Conservation (phyloP, 2,113 vertebrate species). For the Crotalus horridus region DNA sequence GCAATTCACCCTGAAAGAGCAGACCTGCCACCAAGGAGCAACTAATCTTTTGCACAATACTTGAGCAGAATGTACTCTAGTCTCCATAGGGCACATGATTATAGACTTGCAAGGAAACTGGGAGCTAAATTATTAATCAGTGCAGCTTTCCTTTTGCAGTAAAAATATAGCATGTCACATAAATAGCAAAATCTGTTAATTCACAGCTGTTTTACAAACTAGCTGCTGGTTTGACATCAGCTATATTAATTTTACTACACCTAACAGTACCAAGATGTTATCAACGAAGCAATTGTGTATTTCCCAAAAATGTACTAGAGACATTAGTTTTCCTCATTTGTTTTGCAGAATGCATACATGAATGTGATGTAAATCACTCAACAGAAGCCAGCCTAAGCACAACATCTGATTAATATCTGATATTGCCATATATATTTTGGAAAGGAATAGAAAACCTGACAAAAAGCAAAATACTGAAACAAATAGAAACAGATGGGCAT, state of each 20-base stretch:
- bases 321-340: slow-evolving; percentile 26
- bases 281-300: slow-evolving; percentile 25
- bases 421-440: not conserved
- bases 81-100: slow-evolving; percentile 54
- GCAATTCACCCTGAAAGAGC: slow-evolving; percentile 61
- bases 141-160: slow-evolving; percentile 47
- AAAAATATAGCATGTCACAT: slow-evolving; percentile 46
- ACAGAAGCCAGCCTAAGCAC: slow-evolving; percentile 27
- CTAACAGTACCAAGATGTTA: slow-evolving; percentile 36
- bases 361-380: not conserved
- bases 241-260: slow-evolving; percentile 46
- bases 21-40: slow-evolving; percentile 45
- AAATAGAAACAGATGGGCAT: slow-evolving; percentile 20
- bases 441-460: not conserved
- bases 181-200: slow-evolving; percentile 55
- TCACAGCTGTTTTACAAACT: slow-evolving; percentile 57
- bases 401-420: slow-evolving; percentile 1
- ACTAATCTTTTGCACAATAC: slow-evolving; percentile 61
- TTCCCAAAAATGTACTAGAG: slow-evolving; percentile 39
- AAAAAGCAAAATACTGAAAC: slow-evolving; percentile 38
- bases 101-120: slow-evolving; percentile 50
- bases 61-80: slow-evolving; percentile 61
- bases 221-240: slow-evolving; percentile 46
- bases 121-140: slow-evolving; percentile 67
- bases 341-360: slow-evolving; percentile 38